Conservation (phyloP, 2,113 vertebrate genomes). For the Oreochromis niloticus region DNA sequence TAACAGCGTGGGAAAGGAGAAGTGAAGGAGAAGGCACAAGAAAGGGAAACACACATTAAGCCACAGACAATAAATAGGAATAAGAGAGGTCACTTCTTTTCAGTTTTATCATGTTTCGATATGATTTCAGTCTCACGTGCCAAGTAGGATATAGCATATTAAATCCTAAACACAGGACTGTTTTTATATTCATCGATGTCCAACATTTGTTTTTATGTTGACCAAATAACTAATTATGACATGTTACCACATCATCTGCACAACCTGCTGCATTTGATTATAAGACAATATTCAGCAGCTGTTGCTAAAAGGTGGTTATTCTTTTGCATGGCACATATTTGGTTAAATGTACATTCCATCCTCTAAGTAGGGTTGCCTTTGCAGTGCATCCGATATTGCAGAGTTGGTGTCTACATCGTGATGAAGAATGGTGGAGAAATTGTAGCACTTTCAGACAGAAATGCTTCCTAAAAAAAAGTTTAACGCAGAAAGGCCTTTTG, state of each 20-base stretch:
- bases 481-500: background rate
- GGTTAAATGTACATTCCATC: background rate
- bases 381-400: background rate
- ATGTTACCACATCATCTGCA: background rate
- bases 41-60: background rate
- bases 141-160: background rate
- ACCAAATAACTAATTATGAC: background rate
- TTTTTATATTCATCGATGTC: background rate
- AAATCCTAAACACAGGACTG: background rate
- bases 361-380: background rate
- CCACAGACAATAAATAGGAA: background rate
- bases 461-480: background rate
- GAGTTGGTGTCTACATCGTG: background rate
- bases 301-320: background rate
- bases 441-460: background rate
- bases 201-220: background rate
- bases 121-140: background rate
- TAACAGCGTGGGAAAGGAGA: slow-evolving; percentile 8
- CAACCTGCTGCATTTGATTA: background rate
- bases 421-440: background rate
- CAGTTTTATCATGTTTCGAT: background rate
- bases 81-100: background rate
- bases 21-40: background rate
- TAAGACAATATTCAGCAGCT: background rate
- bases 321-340: background rate